These are phyloP conservation scores for Seira sanloemensis DNA, from an alignment of 2,888 invertebrate genomes.

Conservation along the genomic window DNA sequence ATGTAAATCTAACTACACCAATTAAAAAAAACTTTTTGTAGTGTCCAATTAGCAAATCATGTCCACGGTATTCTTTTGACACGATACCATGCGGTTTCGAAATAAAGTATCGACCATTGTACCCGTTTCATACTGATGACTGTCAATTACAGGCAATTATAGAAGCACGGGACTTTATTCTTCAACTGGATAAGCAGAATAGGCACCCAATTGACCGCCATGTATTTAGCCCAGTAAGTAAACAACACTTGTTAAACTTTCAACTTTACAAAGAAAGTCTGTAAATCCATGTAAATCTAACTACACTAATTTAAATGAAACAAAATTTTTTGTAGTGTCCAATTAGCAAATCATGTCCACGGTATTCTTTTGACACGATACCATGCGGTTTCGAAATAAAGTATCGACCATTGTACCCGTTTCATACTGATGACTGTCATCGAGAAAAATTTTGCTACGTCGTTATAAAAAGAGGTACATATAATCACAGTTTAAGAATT, in stretches of 20 bases:
- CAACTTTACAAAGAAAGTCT: too few species aligned
- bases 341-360: slow-evolving; percentile 87
- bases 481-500: too few species aligned
- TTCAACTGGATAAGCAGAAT: slow-evolving; percentile 77
- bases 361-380: slow-evolving; percentile 80
- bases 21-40: too few species aligned
- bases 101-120: slow-evolving; percentile 79
- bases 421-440: slow-evolving; percentile 76
- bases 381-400: slow-evolving; percentile 87
- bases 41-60: slow-evolving; percentile 89
- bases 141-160: slow-evolving; percentile 80
- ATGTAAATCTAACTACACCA: too few species aligned
- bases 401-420: slow-evolving; percentile 79
- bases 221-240: slow-evolving; percentile 86
- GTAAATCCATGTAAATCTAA: too few species aligned
- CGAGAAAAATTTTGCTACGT: slow-evolving; percentile 86
- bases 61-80: slow-evolving; percentile 83
- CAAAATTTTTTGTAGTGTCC: slow-evolving; percentile 87
- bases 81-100: slow-evolving; percentile 88
- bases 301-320: too few species aligned
- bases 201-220: slow-evolving; percentile 72
- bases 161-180: slow-evolving; percentile 89
- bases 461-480: slow-evolving; percentile 85
- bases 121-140: slow-evolving; percentile 77
- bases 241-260: too few species aligned